phyloP scores from a whole-genome alignment of 1,140 invertebrate genomes.

The Agrilus planipennis region DNA sequence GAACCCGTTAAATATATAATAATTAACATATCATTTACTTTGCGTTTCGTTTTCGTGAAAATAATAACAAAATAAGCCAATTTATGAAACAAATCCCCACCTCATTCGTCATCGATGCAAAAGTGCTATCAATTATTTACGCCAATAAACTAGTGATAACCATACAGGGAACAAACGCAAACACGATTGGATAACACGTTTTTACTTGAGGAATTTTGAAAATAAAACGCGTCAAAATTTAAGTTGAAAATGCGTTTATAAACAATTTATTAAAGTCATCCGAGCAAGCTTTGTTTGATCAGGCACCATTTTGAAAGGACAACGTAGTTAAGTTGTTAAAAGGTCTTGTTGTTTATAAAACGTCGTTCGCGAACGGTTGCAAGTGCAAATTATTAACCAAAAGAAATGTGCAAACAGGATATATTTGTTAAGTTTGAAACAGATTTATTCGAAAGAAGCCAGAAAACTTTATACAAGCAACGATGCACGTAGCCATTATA shows the following conservation, averaged over 20 bases:
- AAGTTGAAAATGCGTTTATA: too few relatives aligned
- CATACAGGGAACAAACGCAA: background rate
- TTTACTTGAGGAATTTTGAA: too few relatives aligned
- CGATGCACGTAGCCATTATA: conserved; percentile 24
- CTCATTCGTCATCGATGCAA: conserved; percentile 10
- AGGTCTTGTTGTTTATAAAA: background rate
- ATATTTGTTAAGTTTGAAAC: background rate
- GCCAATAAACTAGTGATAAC: conserved; percentile 19
- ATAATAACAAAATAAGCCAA: too few relatives aligned
- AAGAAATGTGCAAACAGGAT: too few relatives aligned
- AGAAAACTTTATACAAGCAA: conserved; percentile 6
- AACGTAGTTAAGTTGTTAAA: background rate
- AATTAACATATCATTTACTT: too few relatives aligned
- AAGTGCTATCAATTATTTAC: conserved; percentile 20
- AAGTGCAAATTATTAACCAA: background rate
- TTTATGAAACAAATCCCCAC: conserved; percentile 10
- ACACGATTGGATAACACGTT: background rate
- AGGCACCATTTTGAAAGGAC: conserved; percentile 47
- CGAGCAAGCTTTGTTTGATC: conserved; percentile 32
- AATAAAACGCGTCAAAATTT: too few relatives aligned
- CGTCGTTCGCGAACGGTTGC: background rate
- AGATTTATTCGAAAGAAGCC: background rate
- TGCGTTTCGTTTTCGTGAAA: too few relatives aligned
- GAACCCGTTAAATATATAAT: too few relatives aligned
- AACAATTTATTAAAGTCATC: too few relatives aligned